These are phyloP conservation scores for Rhabdophis nuchalis DNA, from an alignment of 2,797 vertebrate species.

Conservation along the genomic window DNA sequence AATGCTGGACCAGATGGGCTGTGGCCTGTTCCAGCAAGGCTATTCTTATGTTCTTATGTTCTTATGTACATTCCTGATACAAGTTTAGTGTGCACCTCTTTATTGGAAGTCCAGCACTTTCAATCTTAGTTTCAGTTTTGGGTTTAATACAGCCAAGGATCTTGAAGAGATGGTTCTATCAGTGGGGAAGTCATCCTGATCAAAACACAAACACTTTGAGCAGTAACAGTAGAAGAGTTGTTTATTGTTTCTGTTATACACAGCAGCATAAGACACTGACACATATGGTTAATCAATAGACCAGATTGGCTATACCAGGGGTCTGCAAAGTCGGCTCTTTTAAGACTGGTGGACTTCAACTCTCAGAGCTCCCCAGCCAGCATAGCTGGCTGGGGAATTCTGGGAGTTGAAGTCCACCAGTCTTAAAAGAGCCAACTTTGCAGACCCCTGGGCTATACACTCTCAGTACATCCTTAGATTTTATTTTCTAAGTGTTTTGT, in stretches of 20 bases:
- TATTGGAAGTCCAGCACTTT: slow-evolving; percentile 49
- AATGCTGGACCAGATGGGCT: too few species aligned
- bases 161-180: slow-evolving; percentile 36
- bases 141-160: slow-evolving; percentile 47
- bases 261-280: slow-evolving; percentile 2
- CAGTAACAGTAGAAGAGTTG: slow-evolving; percentile 20
- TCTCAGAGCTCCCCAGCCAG: too few species aligned
- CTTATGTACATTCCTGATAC: slow-evolving; percentile 18
- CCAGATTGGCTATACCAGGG: background rate
- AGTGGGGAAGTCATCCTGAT: slow-evolving; percentile 37
- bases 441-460: too few species aligned
- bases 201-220: slow-evolving; percentile 40
- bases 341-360: too few species aligned
- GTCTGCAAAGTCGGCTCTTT: too few species aligned
- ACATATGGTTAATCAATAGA: background rate
- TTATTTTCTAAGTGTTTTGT: background rate
- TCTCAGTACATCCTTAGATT: background rate
- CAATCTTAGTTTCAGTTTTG: slow-evolving; percentile 54
- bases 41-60: too few species aligned
- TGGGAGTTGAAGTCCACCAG: too few species aligned
- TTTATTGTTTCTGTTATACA: slow-evolving; percentile 10
- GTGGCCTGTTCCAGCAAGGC: too few species aligned
- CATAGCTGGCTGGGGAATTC: too few species aligned
- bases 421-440: too few species aligned
- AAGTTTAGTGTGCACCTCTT: slow-evolving; percentile 39